These are phyloP conservation scores for Listronotus oregonensis DNA, from an alignment of 1,140 invertebrate genomes.

Conservation along the genomic window DNA sequence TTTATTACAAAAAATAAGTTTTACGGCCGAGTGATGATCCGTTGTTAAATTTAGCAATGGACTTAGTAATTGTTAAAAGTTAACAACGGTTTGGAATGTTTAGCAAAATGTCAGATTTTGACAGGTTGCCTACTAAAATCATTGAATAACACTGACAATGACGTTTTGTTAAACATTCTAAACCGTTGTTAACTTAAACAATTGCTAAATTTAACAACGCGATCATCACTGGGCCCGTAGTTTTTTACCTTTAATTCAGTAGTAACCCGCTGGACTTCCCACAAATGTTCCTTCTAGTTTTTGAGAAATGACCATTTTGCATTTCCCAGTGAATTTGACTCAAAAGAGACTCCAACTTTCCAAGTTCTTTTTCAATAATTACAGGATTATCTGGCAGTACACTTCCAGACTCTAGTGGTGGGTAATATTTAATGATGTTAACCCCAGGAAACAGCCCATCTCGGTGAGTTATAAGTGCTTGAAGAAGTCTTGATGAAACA, in stretches of 20 bases:
- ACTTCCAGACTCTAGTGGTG: slow-evolving; percentile 67
- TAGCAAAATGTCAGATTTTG: too few species aligned
- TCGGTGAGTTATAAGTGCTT: slow-evolving; percentile 80
- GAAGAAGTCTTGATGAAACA: slow-evolving; percentile 83
- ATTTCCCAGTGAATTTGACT: slow-evolving; percentile 89
- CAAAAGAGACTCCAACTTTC: slow-evolving; percentile 91
- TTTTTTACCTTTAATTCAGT: slow-evolving; percentile 84
- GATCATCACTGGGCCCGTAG: too few species aligned
- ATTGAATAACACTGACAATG: too few species aligned
- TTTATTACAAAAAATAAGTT: too few species aligned
- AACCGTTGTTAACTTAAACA: too few species aligned
- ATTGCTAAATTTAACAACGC: too few species aligned
- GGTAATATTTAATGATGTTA: slow-evolving; percentile 55
- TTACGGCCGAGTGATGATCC: too few species aligned
- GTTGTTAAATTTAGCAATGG: too few species aligned
- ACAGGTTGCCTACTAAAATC: too few species aligned
- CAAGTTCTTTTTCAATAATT: slow-evolving; percentile 73
- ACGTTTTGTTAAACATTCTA: too few species aligned
- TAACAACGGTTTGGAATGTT: too few species aligned
- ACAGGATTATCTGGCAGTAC: slow-evolving; percentile 68
- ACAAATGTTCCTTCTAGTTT: slow-evolving; percentile 86
- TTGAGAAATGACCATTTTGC: slow-evolving; percentile 86
- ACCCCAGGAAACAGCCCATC: slow-evolving; percentile 69
- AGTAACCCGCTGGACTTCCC: slow-evolving; percentile 94
- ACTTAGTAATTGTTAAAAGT: too few species aligned